Evolutionary conservation across 2,797 vertebrate species (phyloP), one percentile per base, ranked within the genome.

Genomic region (Sebastes iracundus): DNA sequence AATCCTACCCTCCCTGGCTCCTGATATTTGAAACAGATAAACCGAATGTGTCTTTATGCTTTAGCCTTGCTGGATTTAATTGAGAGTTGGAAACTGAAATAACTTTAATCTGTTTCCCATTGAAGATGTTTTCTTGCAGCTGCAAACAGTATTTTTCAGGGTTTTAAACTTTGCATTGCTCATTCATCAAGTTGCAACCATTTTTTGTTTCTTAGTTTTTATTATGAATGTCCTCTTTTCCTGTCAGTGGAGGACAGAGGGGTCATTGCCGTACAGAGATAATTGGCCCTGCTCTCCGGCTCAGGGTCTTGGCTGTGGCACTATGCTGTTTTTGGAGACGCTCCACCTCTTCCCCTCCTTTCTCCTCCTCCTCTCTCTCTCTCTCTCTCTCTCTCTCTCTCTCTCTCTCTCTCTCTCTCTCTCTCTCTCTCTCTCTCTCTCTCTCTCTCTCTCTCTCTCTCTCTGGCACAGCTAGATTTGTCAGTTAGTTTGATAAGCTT

Each of bases 401-500:
- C 46, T 33, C 32, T 38, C 14, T 60, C 72, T 32, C 35, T 28
- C 30, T 56, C 32, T 77, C 20, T 38, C 33, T 60, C 72, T 30
- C 35, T 30, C 30, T 59, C 38, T 77, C 28, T 60, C 72, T 32
- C 35, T 28, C 30, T 59, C 27, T 77, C 30, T 61, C 20, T 38
- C 33, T 60, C 72, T 30, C 28, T 42, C 20, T 38, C 70, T 49
- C 46, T 33, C 32, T 38, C 14, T 60, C 72, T 32, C 35, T 28
- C 30, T 56, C 32, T 77, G 27, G 56, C 74, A 58, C 53, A 56
- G 59, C 64, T 56, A 58, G 32, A 79, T 77, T 83, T 67, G 13
- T 79, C 46, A 69, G 59, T 73, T 80, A 62, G 62, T 88, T 89
- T 82, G 63, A 79, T 72, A 63, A 69, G 75, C 60, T 80, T 85